These are phyloP conservation scores for Arizona elegans DNA, from an alignment of 2,113 vertebrate species.

Conservation along the genomic window DNA sequence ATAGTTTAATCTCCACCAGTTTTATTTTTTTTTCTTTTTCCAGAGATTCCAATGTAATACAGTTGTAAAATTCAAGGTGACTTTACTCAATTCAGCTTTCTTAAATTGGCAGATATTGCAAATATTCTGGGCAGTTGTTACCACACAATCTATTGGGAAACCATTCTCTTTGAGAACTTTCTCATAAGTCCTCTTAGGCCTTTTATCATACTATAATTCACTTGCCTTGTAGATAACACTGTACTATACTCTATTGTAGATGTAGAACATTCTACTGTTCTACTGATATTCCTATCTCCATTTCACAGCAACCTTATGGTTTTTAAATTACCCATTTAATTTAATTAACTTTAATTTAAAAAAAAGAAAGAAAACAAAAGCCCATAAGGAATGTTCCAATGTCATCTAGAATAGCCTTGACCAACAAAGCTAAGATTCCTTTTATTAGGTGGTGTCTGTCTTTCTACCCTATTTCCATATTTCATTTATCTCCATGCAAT, in stretches of 20 bases:
- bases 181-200: neutral
- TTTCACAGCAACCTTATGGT: neutral
- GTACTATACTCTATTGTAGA: neutral
- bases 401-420: neutral
- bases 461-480: neutral
- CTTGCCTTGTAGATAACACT: neutral
- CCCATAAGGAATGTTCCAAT: neutral
- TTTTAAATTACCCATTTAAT: neutral
- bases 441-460: neutral
- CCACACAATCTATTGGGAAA: neutral
- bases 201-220: slow-evolving; percentile 1
- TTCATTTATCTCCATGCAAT: neutral
- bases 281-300: neutral
- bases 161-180: neutral
- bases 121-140: slow-evolving; percentile 10
- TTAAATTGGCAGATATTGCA: neutral
- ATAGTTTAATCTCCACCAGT: neutral
- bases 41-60: neutral
- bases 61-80: neutral
- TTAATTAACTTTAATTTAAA: slow-evolving; percentile 7
- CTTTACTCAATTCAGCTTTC: neutral
- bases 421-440: neutral
- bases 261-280: neutral
- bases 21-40: neutral
- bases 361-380: slow-evolving; percentile 3